phyloP scores from a whole-genome alignment of 2,113 vertebrate genomes.

The Arizona elegans region DNA sequence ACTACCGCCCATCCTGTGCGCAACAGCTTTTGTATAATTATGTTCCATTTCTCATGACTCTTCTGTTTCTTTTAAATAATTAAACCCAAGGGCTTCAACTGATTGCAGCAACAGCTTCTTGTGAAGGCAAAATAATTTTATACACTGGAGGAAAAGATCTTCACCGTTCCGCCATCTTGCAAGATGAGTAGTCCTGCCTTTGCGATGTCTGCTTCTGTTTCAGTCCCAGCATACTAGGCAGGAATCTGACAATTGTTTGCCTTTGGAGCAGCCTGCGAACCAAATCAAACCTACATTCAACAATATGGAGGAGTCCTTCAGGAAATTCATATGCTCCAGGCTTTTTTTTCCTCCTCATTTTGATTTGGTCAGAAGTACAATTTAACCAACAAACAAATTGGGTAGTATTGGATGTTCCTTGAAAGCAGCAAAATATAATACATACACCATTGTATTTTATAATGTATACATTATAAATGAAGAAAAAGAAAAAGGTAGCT shows the following conservation, averaged over 20 bases:
- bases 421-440: neutral
- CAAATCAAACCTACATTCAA: neutral
- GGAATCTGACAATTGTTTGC: neutral
- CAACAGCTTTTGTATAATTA: neutral
- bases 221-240: neutral
- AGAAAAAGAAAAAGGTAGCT: neutral
- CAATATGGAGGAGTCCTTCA: neutral
- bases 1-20: neutral
- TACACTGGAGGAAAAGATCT: neutral
- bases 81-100: neutral
- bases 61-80: neutral
- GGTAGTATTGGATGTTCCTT: neutral
- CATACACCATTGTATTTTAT: neutral
- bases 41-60: neutral
- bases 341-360: rapidly evolving
- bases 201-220: neutral
- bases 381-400: neutral
- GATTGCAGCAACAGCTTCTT: neutral
- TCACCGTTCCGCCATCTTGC: neutral
- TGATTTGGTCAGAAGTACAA: neutral
- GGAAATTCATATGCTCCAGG: neutral
- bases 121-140: neutral
- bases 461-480: neutral
- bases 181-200: neutral
- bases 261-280: neutral